A percentile compares a stretch with the other conserved stretches of the same genome.
phyloP scores from a whole-genome alignment of 64 coral and sea anemone genomes.

The Orbicella faveolata region DNA sequence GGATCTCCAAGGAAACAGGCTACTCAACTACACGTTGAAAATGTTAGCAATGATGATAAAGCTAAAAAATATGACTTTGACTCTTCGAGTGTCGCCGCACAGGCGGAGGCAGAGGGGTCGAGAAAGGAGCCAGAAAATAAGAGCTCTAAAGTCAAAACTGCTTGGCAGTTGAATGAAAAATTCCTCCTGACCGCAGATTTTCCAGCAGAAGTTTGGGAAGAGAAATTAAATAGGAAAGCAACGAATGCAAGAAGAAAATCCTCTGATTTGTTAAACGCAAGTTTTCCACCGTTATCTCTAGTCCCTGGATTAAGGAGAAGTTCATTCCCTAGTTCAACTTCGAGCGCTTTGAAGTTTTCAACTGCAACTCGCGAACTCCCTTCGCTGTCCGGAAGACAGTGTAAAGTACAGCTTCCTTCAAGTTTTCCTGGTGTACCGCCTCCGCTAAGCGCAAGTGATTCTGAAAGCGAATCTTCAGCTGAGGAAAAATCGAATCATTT shows the following conservation, averaged over 20 bases:
- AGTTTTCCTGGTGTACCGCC: conserved; percentile 3
- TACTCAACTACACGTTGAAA: background rate
- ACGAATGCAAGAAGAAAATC: background rate
- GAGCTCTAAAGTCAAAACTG: conserved; percentile 12
- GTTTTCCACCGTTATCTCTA: conserved; percentile 17
- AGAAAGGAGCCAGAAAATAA: background rate
- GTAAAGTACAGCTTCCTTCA: conserved; percentile 19
- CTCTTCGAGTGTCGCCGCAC: background rate
- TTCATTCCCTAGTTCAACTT: background rate
- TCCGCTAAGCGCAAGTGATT: background rate
- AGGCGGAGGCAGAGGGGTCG: background rate
- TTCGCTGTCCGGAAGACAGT: background rate
- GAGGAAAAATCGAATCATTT: background rate
- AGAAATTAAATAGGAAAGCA: background rate
- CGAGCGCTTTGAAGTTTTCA: background rate
- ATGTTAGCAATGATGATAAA: background rate
- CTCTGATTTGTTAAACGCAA: conserved; percentile 4
- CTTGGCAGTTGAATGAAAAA: conserved; percentile 24
- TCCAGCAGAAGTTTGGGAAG: conserved; percentile 22
- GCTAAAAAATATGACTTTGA: background rate
- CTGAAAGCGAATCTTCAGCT: background rate
- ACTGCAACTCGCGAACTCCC: background rate
- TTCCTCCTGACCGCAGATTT: conserved; percentile 22
- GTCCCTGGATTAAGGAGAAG: background rate
- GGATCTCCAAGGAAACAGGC: conserved; percentile 11